Conservation (phyloP, 2,888 invertebrate species). For the Andrena camellia region DNA sequence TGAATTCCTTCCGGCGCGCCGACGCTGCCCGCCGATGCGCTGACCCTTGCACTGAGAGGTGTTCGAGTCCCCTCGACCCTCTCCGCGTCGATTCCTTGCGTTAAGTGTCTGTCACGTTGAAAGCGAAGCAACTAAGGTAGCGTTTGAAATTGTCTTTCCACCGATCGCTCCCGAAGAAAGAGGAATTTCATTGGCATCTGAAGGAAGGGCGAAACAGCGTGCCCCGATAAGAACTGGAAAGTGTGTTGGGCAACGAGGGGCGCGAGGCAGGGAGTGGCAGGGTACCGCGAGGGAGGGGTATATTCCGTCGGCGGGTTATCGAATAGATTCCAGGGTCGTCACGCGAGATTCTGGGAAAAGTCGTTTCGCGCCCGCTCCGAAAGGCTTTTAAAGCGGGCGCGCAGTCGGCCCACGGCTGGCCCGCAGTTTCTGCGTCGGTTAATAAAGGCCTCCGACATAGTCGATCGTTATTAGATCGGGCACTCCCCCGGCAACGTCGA, state of each 20-base stretch:
- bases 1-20: slow-evolving; percentile 23
- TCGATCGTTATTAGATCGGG: slow-evolving; percentile 85
- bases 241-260: not conserved
- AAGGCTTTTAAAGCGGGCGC: slow-evolving; percentile 57
- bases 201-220: not conserved
- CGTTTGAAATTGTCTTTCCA: too few species aligned
- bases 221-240: too few species aligned
- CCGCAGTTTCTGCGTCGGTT: slow-evolving; percentile 75
- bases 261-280: not conserved
- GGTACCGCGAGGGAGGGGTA: slow-evolving; percentile 22
- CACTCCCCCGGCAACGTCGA: slow-evolving; percentile 77
- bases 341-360: slow-evolving; percentile 85
- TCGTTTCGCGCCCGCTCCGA: slow-evolving; percentile 81
- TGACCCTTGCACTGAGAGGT: slow-evolving; percentile 17
- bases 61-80: slow-evolving; percentile 17
- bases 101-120: not conserved
- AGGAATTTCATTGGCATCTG: not conserved
- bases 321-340: slow-evolving; percentile 83
- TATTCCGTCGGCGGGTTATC: slow-evolving; percentile 69
- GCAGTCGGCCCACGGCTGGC: slow-evolving; percentile 24
- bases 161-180: too few species aligned
- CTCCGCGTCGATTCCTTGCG: not conserved
- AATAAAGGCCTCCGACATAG: slow-evolving; percentile 83
- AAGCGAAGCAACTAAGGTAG: too few species aligned
- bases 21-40: not conserved